phyloP scores from a whole-genome alignment of 1,140 invertebrate species.

The Pteromalus puparum region DNA sequence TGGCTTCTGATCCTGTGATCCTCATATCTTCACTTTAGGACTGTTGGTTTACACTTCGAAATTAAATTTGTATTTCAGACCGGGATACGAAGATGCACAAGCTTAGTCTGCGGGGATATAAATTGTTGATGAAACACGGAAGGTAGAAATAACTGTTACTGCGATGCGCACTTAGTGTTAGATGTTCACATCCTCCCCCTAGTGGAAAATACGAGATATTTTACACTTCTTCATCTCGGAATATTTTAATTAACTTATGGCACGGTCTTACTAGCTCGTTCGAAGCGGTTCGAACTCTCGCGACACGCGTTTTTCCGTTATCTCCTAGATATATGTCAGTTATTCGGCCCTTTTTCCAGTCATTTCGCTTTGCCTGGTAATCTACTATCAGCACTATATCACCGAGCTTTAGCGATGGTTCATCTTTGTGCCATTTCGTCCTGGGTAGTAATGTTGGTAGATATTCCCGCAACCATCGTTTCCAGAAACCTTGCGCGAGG shows the following conservation, averaged over 20 bases:
- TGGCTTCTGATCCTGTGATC: no score
- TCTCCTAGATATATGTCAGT: background rate
- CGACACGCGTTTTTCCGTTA: background rate
- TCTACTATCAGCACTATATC: background rate
- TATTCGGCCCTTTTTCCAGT: background rate
- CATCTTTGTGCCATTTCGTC: conserved; percentile 58
- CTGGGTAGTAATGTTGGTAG: conserved; percentile 56
- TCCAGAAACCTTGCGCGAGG: conserved; percentile 60
- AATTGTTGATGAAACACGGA: no score
- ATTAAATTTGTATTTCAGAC: no score
- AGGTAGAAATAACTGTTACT: no score
- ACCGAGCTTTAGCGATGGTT: background rate
- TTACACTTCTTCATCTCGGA: background rate
- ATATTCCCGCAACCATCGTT: conserved; percentile 59
- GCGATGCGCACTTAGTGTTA: no score
- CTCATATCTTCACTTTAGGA: no score
- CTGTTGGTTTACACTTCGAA: no score
- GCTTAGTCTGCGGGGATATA: no score
- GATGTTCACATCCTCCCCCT: conserved; percentile 4
- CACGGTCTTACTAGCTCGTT: background rate
- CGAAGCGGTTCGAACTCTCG: background rate
- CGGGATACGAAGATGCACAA: no score
- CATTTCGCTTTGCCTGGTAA: background rate
- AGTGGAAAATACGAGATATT: background rate
- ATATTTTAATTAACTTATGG: background rate